Conservation (phyloP, 2,888 invertebrate genomes). For the Crioceris asparagi region DNA sequence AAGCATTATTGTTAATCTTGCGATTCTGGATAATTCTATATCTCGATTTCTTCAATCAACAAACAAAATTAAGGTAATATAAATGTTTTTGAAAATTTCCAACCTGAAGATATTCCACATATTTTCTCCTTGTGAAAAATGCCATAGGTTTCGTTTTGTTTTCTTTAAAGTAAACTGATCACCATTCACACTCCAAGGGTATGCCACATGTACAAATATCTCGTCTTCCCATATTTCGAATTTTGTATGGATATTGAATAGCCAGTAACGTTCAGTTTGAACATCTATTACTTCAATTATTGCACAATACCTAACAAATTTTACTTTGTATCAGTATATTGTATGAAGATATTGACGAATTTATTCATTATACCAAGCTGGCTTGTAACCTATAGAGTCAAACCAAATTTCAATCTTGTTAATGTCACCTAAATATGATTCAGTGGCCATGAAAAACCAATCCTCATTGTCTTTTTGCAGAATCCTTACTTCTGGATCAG, state of each 20-base stretch:
- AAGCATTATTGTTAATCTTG: slow-evolving; percentile 20
- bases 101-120: slow-evolving; percentile 15
- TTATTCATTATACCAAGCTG: slow-evolving; percentile 26
- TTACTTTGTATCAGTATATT: not conserved
- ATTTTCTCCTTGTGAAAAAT: not conserved
- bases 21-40: slow-evolving; percentile 14
- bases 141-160: not conserved
- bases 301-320: slow-evolving; percentile 21
- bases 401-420: slow-evolving; percentile 24
- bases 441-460: slow-evolving; percentile 26
- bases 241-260: slow-evolving; percentile 20
- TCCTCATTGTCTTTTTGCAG: slow-evolving; percentile 23
- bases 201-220: slow-evolving; percentile 6
- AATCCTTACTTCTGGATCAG: slow-evolving; percentile 24
- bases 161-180: not conserved
- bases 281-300: slow-evolving; percentile 23
- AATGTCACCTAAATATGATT: slow-evolving; percentile 22
- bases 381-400: slow-evolving; percentile 23
- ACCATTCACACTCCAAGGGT: not conserved
- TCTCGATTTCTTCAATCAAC: slow-evolving; percentile 14
- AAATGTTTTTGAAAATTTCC: too few species aligned
- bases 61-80: slow-evolving; percentile 2
- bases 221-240: slow-evolving; percentile 17
- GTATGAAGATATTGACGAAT: not conserved
- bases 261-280: slow-evolving; percentile 20